Percentiles rank a stretch among this genome's conserved stretches.
These are phyloP conservation scores for Crossaster papposus DNA, from an alignment of 53 echinoderm and acorn worm genomes.

Conservation along the genomic window DNA sequence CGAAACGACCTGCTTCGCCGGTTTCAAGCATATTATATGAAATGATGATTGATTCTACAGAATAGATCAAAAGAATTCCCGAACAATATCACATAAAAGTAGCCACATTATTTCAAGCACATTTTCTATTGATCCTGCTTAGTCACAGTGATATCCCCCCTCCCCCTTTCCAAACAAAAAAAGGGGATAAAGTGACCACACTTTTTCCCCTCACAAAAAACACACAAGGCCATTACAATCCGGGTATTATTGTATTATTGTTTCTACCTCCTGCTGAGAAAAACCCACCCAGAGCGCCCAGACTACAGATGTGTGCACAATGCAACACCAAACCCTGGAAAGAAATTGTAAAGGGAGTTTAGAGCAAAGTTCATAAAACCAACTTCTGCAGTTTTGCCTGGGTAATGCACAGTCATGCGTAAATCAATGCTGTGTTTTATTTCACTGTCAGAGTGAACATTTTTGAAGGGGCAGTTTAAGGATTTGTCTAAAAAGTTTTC, in stretches of 20 bases:
- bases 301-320: background rate
- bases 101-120: too few species aligned
- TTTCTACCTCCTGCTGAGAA: conserved; percentile 37
- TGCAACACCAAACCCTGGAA: background rate
- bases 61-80: too few species aligned
- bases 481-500: background rate
- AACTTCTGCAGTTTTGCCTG: background rate
- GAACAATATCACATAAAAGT: too few species aligned
- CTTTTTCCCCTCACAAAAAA: background rate
- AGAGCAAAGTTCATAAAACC: conserved; percentile 21
- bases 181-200: background rate
- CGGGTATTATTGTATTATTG: background rate
- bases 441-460: background rate
- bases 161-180: too few species aligned
- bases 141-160: too few species aligned
- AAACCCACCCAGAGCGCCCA: background rate
- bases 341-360: background rate
- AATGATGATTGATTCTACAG: too few species aligned
- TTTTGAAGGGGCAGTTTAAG: background rate
- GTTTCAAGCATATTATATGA: too few species aligned
- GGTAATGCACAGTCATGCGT: background rate
- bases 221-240: background rate
- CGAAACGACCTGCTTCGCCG: too few species aligned
- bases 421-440: background rate
- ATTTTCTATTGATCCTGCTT: too few species aligned